Base-by-base conservation (phyloP, 2,797 vertebrate genomes). In the Rhinoraja longicauda region DNA sequence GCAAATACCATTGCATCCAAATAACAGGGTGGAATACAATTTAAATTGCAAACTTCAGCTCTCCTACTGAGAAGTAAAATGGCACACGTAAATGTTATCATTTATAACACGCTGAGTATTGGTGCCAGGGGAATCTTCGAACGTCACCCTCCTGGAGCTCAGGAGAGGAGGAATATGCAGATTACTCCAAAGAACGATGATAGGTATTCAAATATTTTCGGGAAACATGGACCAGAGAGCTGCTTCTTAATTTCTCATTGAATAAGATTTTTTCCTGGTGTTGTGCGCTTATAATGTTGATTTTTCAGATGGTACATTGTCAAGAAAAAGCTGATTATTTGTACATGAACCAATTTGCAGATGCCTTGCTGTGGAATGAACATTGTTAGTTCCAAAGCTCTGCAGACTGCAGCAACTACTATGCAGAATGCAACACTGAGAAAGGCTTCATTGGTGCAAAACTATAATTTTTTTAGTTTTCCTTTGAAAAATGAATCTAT, bases 21-120 rank as follows among this genome's bases (percentile, higher is more conserved):
- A 91, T 91, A 91, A 72, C 53, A 75, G 90, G 10, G 45, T 73
- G 90, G 36, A 92, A 92, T 92, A 92, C 45, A 92, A 92, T 92
- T 75, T 92, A 53, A 75, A 75, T 92, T 92, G 67, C 24, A 75
- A 88, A 92, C 70, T 53, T 75, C 70, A 92, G 90, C 70, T 75
- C 70, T 53, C 90, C 90, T 39, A 75, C 72, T 12, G 92, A 92
- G 70, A 75, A 92, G 39, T 75, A 53, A 75, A 92, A 57, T 92
- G 90, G 92, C 70, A 92, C 90, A n/a, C 45, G 90, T 92, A 92
- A 75, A 75, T 75, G 45, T 57, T 75, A 75, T 92, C 90, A 92
- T 73, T 92, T 72, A 53, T 70, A 92, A 75, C 39, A 70, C 73
- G 70, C 90, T 75, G 90, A 73, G 90, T 73, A 24, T 24, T 57